These are phyloP conservation scores for Leptocoma aspasia DNA, from an alignment of 2,113 vertebrate species.

Conservation along the genomic window DNA sequence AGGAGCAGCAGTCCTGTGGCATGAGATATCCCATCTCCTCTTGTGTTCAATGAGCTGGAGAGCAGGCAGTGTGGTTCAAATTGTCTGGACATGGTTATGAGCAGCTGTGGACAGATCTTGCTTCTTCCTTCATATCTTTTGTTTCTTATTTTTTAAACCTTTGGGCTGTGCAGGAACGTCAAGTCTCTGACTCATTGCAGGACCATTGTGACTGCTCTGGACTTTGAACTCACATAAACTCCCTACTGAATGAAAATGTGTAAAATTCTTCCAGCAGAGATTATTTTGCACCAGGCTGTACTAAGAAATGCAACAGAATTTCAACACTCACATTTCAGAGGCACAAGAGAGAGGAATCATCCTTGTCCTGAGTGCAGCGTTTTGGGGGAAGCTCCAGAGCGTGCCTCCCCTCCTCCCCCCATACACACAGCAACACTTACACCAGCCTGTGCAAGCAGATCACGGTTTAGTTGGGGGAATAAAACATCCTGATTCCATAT, in stretches of 20 bases:
- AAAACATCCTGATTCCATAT: not conserved
- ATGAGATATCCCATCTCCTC: not conserved
- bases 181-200: not conserved
- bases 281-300: constrained; percentile 30
- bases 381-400: not conserved
- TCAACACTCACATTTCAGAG: not conserved
- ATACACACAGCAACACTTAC: not conserved
- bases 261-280: constrained; percentile 45
- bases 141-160: not conserved
- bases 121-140: not conserved
- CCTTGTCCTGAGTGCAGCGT: not conserved
- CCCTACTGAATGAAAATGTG: constrained; percentile 41
- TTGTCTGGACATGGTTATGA: not conserved
- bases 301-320: constrained; percentile 39
- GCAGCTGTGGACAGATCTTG: not conserved
- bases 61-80: not conserved
- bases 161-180: not conserved
- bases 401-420: not conserved
- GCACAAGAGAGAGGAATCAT: not conserved
- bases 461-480: not conserved
- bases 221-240: constrained; percentile 65
- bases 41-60: not conserved
- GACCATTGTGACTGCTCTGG: constrained; percentile 22
- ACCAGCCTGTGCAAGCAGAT: not conserved
- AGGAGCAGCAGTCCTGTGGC: not conserved